Percentiles rank a stretch among this genome's conserved stretches.
Conservation (phyloP, 2,888 invertebrate genomes). For the Labia minor region DNA sequence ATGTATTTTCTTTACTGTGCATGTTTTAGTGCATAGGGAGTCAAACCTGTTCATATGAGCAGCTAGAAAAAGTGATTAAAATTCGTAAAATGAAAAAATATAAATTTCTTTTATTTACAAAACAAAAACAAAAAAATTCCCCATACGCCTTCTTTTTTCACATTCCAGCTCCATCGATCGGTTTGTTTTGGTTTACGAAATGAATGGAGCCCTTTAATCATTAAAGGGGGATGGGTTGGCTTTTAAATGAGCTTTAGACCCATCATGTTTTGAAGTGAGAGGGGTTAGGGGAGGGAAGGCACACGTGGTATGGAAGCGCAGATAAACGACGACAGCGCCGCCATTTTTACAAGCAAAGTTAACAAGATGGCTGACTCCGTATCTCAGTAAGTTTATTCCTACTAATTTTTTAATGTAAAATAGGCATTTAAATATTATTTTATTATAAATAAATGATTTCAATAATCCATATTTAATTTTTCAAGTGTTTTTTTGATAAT, state of each 20-base stretch:
- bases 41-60: slow-evolving; percentile 3
- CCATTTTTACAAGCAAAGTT: background rate
- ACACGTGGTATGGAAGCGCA: too few species aligned
- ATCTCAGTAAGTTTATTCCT: background rate
- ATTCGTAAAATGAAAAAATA: background rate
- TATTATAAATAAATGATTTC: background rate
- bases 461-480: background rate
- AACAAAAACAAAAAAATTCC: background rate
- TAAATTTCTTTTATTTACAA: background rate
- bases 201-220: slow-evolving; percentile 9
- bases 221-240: background rate
- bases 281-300: too few species aligned
- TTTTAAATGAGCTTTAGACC: too few species aligned
- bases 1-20: slow-evolving; percentile 32
- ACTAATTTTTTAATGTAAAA: background rate
- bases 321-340: too few species aligned
- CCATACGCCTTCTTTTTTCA: background rate
- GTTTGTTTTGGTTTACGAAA: background rate
- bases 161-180: background rate
- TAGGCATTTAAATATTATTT: background rate
- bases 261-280: too few species aligned
- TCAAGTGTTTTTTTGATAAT: background rate
- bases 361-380: background rate
- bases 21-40: slow-evolving; percentile 37
- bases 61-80: slow-evolving; percentile 8